phyloP scores from a whole-genome alignment of 1,140 invertebrate species.

The Trissolcus basalis region DNA sequence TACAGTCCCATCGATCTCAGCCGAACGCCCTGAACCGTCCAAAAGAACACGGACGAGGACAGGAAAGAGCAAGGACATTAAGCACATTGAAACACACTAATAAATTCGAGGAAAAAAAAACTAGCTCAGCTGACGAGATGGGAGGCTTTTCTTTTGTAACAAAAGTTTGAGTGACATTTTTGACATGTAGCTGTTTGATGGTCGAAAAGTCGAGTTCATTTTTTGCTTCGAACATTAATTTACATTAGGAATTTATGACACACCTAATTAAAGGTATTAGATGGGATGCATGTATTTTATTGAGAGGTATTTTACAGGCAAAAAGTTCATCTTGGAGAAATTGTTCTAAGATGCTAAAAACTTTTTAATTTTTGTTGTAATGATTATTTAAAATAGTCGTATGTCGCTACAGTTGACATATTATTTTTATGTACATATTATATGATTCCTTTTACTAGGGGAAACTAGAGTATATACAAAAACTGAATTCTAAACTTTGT shows the following conservation, averaged over 20 bases:
- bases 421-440: no score
- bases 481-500: no score
- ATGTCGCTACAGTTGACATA: no score
- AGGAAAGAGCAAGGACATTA: conserved; percentile 75
- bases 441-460: no score
- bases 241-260: conserved; percentile 69
- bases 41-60: conserved; percentile 76
- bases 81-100: conserved; percentile 77
- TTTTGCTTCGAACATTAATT: conserved; percentile 64
- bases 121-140: conserved; percentile 70
- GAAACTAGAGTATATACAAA: no score
- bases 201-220: background rate
- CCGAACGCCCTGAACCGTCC: conserved; percentile 76
- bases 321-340: no score
- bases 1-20: conserved; percentile 76
- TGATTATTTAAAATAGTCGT: no score
- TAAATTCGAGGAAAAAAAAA: conserved; percentile 65
- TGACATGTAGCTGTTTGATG: background rate
- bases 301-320: conserved; percentile 53
- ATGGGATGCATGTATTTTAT: conserved; percentile 69
- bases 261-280: conserved; percentile 69
- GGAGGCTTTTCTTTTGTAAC: no score
- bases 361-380: no score
- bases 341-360: no score
- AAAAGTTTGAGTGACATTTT: background rate